Evolutionary conservation across 2,797 vertebrate species (phyloP), one percentile per base, ranked within the genome.

Genomic region (Odontamblyopus lacepedii): DNA sequence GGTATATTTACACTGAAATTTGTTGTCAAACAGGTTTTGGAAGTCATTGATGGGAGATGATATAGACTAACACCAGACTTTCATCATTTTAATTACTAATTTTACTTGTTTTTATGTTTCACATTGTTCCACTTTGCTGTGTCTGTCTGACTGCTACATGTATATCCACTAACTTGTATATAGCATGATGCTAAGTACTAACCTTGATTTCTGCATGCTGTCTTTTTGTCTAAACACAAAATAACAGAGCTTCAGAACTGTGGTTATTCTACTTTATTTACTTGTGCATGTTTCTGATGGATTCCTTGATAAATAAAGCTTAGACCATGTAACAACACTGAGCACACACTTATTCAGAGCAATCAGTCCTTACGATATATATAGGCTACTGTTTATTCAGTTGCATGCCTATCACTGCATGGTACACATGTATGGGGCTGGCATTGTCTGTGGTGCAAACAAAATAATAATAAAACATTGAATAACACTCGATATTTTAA

Each of bases 171-270:
- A 66, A 80, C 74, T n/a, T 65, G 76, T 35, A 74, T 65, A 79
- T 82, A 80, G 88, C 84, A 86, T 84, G 84, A 73, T 70, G 78
- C 77, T 83, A 74, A 79, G 68, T 29, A 69, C 83, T 86, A 81
- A 85, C 77, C 12, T 2, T 26, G 9, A 26, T 68, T 76, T 81
- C 71, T 77, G 87, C 88, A 87, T 83, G 88, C 63, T 74, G 67
- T 78, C 44, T 70, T 13, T 53, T 32, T 68, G 50, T 44, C 6
- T 19, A 19, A 15, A 18, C 13, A 9, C 44, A 69, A 38, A 18
- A 13, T 71, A 48, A 66, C 62, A 41, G 15, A 9, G 65, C 18
- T n/a, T 12, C 61, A 2, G 62, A 8, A 30, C 1, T 48, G 23
- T 23, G 63, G 18, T 19, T 56, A 57, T 29, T 26, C 7, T 50